Conservation (phyloP, 2,797 vertebrate species). For the Chiroxiphia lanceolata region DNA sequence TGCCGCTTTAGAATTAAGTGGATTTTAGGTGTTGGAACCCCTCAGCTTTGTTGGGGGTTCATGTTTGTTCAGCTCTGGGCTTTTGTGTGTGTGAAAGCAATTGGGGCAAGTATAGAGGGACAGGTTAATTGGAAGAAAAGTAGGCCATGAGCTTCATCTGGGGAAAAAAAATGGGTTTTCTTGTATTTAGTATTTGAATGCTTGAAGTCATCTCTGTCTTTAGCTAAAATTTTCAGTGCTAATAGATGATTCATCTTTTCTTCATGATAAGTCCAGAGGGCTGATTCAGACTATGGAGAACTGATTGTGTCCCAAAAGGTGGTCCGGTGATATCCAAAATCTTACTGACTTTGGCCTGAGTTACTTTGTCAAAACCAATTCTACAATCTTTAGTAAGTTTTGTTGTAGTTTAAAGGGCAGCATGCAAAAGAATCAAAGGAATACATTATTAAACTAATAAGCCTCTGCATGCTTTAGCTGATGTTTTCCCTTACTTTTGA, state of each 20-base stretch:
- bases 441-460: background rate
- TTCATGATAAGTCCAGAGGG: background rate
- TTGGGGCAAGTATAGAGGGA: constrained; percentile 8
- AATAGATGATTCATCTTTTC: background rate
- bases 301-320: background rate
- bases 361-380: background rate
- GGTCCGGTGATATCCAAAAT: background rate
- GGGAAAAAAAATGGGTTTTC: background rate
- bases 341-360: background rate
- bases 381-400: background rate
- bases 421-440: background rate
- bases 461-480: background rate
- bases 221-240: background rate
- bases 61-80: constrained; percentile 3
- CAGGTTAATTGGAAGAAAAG: constrained; percentile 26
- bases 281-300: background rate
- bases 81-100: background rate
- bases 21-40: background rate
- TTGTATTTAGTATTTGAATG: background rate
- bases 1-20: background rate
- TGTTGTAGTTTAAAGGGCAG: background rate
- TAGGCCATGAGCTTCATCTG: background rate
- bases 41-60: background rate
- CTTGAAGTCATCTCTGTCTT: background rate
- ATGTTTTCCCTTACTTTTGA: background rate